Evolutionary conservation across 1,140 invertebrate genomes (phyloP), one percentile per base, ranked within the genome.

Genomic region (Drosophila ironensis): DNA sequence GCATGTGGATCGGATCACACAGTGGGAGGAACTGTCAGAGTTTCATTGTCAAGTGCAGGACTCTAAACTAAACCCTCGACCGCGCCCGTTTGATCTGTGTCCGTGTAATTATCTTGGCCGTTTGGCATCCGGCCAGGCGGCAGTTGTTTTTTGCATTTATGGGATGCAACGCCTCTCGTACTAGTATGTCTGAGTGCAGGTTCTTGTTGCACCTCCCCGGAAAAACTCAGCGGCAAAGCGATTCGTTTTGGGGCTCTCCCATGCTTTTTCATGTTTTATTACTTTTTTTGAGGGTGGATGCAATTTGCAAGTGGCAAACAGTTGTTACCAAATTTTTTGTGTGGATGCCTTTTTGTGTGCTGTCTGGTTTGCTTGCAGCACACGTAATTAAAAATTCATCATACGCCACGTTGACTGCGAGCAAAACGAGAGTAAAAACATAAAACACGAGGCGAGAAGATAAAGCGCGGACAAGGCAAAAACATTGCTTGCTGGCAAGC

Each of bases 361-460:
- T 44, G 60, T 52, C 59, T 45, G 37, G 48, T 56, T 40, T 37
- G 48, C 60, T 68, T 19, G 56, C 40, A 40, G 50, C 75, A 60
- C 48, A 67, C 70, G 78, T 84, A 82, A 82, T 82, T 84, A 82
- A 82, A 84, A 82, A 82, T 84, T 82, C 78, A 82, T 82, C 78
- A 84, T 82, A 82, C 78, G 78, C 78, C 73, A 84, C 51, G 67
- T 82, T 81, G 76, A 48, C 60, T 48, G 66, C 52, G 8, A 48
- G 12, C 22, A 5, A 24, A 42, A 22, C 12, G 47, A 33, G 14
- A 9, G n/a, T 3, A 71, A 41, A 41, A 54, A 19, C 19, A 59
- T 22, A 47, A 47, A 20, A 20, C 20, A 37, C 6, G 20, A 47
- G 19, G 20, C 9, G 40, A 27, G 42, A 11, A 48, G 22, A 60